These are phyloP conservation scores for Crotalus helleri DNA, from an alignment of 2,113 vertebrate genomes.

Conservation along the genomic window DNA sequence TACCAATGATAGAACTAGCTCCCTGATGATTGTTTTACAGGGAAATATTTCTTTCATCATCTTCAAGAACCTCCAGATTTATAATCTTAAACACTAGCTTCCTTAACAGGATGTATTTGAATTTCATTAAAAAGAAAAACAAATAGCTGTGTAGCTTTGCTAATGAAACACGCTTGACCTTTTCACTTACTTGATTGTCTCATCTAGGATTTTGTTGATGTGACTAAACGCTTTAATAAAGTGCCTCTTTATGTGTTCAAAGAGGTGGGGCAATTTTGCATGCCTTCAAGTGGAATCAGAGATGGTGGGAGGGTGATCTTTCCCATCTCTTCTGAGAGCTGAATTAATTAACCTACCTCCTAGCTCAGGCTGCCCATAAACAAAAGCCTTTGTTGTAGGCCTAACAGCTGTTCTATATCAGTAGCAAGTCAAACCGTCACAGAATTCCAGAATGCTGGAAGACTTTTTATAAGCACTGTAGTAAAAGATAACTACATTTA, in stretches of 20 bases:
- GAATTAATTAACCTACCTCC: constrained; percentile 96
- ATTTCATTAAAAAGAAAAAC: constrained; percentile 85
- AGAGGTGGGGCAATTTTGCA: constrained; percentile 29
- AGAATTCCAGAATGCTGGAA: constrained; percentile 96
- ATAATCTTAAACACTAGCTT: constrained; percentile 84
- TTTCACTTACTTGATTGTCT: constrained; percentile 69
- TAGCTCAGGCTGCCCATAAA: constrained; percentile 95
- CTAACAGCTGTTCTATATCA: constrained; percentile 94
- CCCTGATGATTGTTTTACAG: constrained; percentile 91
- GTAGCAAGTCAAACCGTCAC: constrained; percentile 92
- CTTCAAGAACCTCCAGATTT: constrained; percentile 92
- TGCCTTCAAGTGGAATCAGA: constrained; percentile 46
- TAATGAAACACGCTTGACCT: constrained; percentile 83
- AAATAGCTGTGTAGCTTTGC: constrained; percentile 71
- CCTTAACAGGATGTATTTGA: constrained; percentile 83
- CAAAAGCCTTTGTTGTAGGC: constrained; percentile 90
- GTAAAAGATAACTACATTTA: constrained; percentile 84
- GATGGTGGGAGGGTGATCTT: constrained; percentile 25
- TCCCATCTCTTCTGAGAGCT: constrained; percentile 78
- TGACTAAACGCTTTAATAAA: constrained; percentile 27
- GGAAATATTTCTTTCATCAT: constrained; percentile 85
- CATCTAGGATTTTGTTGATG: constrained; percentile 44
- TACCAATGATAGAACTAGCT: constrained; percentile 83
- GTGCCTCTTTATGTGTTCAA: not conserved
- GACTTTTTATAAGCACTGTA: constrained; percentile 83